Conservation (phyloP, 2,113 vertebrate species). For the Syrrhaptes paradoxus region DNA sequence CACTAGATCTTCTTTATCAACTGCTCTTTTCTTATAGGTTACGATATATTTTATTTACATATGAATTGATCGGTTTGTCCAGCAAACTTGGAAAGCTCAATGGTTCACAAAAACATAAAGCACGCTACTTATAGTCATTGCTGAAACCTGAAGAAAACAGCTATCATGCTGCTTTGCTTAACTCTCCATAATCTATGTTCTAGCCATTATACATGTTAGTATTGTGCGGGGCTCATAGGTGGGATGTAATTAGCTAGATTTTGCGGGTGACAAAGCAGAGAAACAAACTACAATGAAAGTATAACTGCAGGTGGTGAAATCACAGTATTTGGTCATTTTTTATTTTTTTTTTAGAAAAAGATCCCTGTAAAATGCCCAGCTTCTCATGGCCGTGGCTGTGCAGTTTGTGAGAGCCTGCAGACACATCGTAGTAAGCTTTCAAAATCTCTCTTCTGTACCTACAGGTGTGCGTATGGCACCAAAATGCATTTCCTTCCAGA, state of each 20-base stretch:
- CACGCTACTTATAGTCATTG: neutral
- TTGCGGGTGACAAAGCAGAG: neutral
- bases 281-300: neutral
- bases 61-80: slow-evolving; percentile 56
- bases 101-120: slow-evolving; percentile 17
- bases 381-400: neutral
- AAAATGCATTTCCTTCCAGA: neutral
- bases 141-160: slow-evolving; percentile 28
- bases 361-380: neutral
- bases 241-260: neutral
- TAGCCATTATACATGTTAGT: neutral
- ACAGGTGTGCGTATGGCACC: accelerated
- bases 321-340: neutral
- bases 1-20: slow-evolving; percentile 66
- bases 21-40: slow-evolving; percentile 76
- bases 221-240: neutral
- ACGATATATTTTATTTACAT: slow-evolving; percentile 74
- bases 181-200: neutral
- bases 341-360: neutral
- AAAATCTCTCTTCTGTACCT: neutral
- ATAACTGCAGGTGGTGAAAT: neutral
- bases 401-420: neutral
- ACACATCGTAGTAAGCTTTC: neutral
- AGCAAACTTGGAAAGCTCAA: neutral
- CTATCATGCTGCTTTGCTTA: neutral